Evolutionary conservation across 1,140 invertebrate species (phyloP), one percentile per base, ranked within the genome.

Genomic region (Aphidius gifuensis): DNA sequence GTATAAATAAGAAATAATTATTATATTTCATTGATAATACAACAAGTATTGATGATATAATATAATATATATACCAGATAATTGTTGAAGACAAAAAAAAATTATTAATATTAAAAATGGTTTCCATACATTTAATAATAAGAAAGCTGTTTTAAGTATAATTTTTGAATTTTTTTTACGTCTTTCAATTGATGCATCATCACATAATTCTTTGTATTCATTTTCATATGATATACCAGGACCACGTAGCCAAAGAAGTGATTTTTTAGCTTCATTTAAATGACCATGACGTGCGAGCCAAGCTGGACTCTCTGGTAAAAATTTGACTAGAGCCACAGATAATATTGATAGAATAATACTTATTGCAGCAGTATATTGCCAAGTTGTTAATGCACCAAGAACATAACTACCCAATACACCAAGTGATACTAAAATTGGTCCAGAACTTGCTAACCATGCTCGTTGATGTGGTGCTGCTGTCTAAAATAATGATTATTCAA

Each of bases 51-150:
- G 89, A 87, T 0, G 87, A 83, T 1, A 86, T 44, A 92, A 80
- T 6, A 92, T 86, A 2, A 89, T 86, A 75, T 92, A 90, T 16
- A 90, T 89, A 5, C 89, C 89, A 0, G 85, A 87, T 54, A 87
- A 80, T 68, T 90, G 87, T 82, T 90, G 89, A 61, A 89, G 85
- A 6, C 86, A 69, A 74, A 90, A 90, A 71, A 90, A 85, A 0
- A 80, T 65, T 4, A 88, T 78, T 0, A 90, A 77, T 3, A 89
- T 81, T 0, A 84, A 64, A 67, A 90, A 88, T 0, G 89, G 88
- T 68, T 88, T 88, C 64, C 87, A 77, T 0, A 84, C 81, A 46
- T 74, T 75, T 0, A 46, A 23, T 68, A n/a, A n/a, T n/a, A n/a
- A n/a, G n/a, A n/a, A n/a, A n/a, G 66, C 44, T 58, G 64, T 6